Conservation (phyloP, 2,797 vertebrate species). For the Chrysolophus pictus region DNA sequence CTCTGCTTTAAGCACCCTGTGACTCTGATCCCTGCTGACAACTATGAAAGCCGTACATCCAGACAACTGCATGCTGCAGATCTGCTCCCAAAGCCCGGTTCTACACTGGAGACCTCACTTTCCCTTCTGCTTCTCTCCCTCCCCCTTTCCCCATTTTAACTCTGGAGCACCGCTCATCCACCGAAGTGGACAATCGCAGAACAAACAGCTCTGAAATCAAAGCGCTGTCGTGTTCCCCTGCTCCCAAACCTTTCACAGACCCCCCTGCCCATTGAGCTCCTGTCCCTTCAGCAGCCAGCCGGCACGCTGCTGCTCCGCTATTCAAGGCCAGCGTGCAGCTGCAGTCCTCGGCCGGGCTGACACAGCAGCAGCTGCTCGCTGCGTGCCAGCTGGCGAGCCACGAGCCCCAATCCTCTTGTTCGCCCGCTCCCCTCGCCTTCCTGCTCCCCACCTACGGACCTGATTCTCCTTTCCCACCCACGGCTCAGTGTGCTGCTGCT, state of each 20-base stretch:
- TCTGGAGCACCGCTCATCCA: background rate
- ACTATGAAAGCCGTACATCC: conserved; percentile 37
- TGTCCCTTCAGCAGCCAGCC: conserved; percentile 67
- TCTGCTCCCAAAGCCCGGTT: conserved; percentile 3
- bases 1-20: conserved; percentile 12
- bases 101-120: background rate
- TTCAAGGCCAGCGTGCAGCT: conserved; percentile 73
- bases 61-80: background rate
- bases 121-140: background rate
- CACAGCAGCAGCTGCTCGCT: conserved; percentile 73
- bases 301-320: conserved; percentile 63
- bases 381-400: conserved; percentile 71
- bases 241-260: conserved; percentile 24
- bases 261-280: conserved; percentile 52
- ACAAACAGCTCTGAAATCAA: conserved; percentile 68
- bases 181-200: conserved; percentile 19
- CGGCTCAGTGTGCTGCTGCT: background rate
- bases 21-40: conserved; percentile 63
- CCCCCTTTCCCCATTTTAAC: background rate
- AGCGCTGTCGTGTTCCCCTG: conserved; percentile 41
- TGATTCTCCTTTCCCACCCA: conserved; percentile 30
- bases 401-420: conserved; percentile 64
- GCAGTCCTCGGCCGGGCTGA: conserved; percentile 72
- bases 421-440: background rate
- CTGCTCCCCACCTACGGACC: conserved; percentile 57